Conservation (phyloP, 2,888 invertebrate genomes). For the Caenorhabditis japonica region DNA sequence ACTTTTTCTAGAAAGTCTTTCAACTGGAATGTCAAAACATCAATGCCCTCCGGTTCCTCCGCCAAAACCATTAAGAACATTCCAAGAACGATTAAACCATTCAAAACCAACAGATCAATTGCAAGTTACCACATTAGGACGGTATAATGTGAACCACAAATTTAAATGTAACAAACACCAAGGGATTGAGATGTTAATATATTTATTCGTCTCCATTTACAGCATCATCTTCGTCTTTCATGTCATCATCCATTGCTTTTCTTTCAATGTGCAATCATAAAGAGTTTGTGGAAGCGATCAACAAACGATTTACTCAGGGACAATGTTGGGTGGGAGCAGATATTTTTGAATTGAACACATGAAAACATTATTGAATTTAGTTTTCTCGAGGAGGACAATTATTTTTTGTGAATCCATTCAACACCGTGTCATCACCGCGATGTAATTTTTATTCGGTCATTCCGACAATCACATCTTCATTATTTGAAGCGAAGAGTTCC, state of each 20-base stretch:
- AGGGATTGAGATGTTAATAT: not conserved
- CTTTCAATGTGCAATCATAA: slow-evolving; percentile 50
- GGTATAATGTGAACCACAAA: slow-evolving; percentile 17
- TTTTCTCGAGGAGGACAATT: slow-evolving; percentile 56
- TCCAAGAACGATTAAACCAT: slow-evolving; percentile 14
- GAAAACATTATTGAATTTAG: slow-evolving; percentile 33
- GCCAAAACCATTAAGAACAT: slow-evolving; percentile 50
- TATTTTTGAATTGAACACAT: no score
- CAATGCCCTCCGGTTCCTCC: slow-evolving; percentile 35
- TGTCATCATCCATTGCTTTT: slow-evolving; percentile 49
- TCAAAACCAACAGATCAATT: slow-evolving; percentile 15
- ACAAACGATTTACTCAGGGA: slow-evolving; percentile 53
- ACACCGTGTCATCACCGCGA: slow-evolving; percentile 52
- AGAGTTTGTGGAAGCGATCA: slow-evolving; percentile 52
- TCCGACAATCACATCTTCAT: slow-evolving; percentile 43
- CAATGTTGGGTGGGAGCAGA: slow-evolving; percentile 61
- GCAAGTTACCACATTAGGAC: slow-evolving; percentile 26
- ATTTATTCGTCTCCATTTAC: not conserved
- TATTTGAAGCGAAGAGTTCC: slow-evolving; percentile 41
- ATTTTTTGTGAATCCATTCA: slow-evolving; percentile 61
- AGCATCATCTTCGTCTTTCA: slow-evolving; percentile 44
- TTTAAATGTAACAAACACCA: slow-evolving; percentile 9
- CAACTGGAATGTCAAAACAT: slow-evolving; percentile 25
- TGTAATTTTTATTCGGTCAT: slow-evolving; percentile 49
- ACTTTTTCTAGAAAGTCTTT: slow-evolving; percentile 45